Evolutionary conservation across 1,140 invertebrate genomes (phyloP).

Genomic region (Centruroides sculpturatus): DNA sequence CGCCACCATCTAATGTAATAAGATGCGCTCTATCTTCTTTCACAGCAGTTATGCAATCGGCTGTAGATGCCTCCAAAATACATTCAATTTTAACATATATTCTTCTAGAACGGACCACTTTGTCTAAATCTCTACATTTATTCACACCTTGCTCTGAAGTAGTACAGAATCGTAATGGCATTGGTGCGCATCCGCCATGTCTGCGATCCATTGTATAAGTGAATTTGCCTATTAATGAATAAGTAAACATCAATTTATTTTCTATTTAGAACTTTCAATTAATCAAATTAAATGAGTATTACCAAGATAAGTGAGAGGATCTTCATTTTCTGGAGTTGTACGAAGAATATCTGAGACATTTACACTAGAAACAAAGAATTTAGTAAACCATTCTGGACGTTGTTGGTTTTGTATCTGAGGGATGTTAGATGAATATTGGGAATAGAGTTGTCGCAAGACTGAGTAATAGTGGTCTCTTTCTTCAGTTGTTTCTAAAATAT

Average conservation of each 20-base stretch:
- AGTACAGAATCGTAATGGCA: slow-evolving; percentile 44
- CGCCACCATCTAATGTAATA: slow-evolving; percentile 48
- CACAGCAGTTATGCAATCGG: slow-evolving; percentile 50
- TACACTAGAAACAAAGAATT: background rate
- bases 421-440: background rate
- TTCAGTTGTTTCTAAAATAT: too few species aligned
- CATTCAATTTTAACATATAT: slow-evolving; percentile 54
- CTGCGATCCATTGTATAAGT: slow-evolving; percentile 60
- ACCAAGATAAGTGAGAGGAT: too few species aligned
- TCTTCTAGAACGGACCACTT: slow-evolving; percentile 51
- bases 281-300: slow-evolving; percentile 1
- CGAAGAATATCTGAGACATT: background rate
- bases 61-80: slow-evolving; percentile 33
- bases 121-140: slow-evolving; percentile 49
- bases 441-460: too few species aligned
- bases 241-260: too few species aligned
- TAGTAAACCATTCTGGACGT: background rate
- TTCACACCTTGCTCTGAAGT: slow-evolving; percentile 39
- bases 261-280: too few species aligned
- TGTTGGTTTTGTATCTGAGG: background rate
- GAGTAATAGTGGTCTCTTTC: too few species aligned
- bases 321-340: too few species aligned
- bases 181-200: slow-evolving; percentile 34
- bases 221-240: slow-evolving; percentile 42
- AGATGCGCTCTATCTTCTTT: slow-evolving; percentile 46